Evolutionary conservation across 23 tunicate genomes (phyloP), one percentile per base, ranked within the genome.

Genomic region (Styela plicata): DNA sequence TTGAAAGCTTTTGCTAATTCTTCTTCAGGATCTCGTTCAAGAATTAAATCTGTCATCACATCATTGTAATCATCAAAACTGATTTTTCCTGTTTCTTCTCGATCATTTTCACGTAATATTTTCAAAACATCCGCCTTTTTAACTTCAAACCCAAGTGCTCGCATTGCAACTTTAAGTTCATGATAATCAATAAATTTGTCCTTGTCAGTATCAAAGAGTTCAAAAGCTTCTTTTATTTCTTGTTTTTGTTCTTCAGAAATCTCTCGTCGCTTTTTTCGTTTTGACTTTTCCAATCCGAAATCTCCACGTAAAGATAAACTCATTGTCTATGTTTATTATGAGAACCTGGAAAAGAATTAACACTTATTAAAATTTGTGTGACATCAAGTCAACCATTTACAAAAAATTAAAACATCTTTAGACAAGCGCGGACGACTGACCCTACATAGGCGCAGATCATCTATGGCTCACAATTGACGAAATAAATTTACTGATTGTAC

Each of bases 211-310:
- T 95, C 99, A 84, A 95, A 95, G 74, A 95, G 74, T 78, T 95
- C 99, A 83, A 95, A 95, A 37, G 99, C 97, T 83, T 95, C 99
- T 74, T 95, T 90, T n/a, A 95, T 95, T 87, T 95, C 99, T 64
- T 90, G 89, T 68, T 89, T 95, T 63, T 95, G 96, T 64, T 95
- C 99, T 22, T 80, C 88, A 23, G 99, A 67, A n/a, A 95, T 69
- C 69, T 95, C 98, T 52, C 93, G 64, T 52, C 98, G 74, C 64
- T 93, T 93, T 63, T 74, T 81, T 29, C 98, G 75, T 67, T 88
- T 88, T 26, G 89, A 77, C 61, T 93, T 93, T 63, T 93, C 98
- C 34, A 83, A 34, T 22, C 98, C 98, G 28, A 88, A 77, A 36
- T 93, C 98, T 7, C 87, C 90, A 74, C 97, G 81, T 28, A 76